These are phyloP conservation scores for Lates japonicus DNA, from an alignment of 2,797 vertebrate species.

Conservation along the genomic window DNA sequence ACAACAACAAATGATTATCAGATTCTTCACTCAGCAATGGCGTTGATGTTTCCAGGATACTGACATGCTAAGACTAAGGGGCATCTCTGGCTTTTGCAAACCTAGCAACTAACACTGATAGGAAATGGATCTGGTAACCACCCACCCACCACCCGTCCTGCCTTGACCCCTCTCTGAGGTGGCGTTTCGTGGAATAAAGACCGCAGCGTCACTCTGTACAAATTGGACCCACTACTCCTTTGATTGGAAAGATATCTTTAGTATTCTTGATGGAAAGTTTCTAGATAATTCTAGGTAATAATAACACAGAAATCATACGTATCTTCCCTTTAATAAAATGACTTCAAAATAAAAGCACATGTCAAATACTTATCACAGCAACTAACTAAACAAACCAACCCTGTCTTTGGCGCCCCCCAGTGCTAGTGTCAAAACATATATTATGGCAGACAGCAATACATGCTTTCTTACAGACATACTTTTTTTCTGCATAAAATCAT, in stretches of 20 bases:
- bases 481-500: background rate
- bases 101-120: background rate
- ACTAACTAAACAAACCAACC: background rate
- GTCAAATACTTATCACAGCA: background rate
- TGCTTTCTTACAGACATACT: background rate
- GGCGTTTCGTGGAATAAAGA: background rate
- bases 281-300: background rate
- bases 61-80: background rate
- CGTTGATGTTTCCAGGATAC: background rate
- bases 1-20: slow-evolving; percentile 8
- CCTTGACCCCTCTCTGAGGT: background rate
- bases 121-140: slow-evolving; percentile 1
- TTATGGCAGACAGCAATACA: background rate
- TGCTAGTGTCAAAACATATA: background rate
- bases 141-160: background rate
- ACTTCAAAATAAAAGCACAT: slow-evolving; percentile 5
- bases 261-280: background rate
- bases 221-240: background rate
- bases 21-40: slow-evolving; percentile 22
- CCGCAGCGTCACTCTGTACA: slow-evolving; percentile 1
- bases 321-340: background rate
- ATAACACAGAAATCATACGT: background rate
- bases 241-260: background rate
- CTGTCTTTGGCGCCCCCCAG: background rate
- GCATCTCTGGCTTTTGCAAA: slow-evolving; percentile 2